A percentile compares a stretch with the other conserved stretches of the same genome.
These are phyloP conservation scores for Oreonectes daqikongensis DNA, from an alignment of 2,797 vertebrate genomes.

Conservation along the genomic window DNA sequence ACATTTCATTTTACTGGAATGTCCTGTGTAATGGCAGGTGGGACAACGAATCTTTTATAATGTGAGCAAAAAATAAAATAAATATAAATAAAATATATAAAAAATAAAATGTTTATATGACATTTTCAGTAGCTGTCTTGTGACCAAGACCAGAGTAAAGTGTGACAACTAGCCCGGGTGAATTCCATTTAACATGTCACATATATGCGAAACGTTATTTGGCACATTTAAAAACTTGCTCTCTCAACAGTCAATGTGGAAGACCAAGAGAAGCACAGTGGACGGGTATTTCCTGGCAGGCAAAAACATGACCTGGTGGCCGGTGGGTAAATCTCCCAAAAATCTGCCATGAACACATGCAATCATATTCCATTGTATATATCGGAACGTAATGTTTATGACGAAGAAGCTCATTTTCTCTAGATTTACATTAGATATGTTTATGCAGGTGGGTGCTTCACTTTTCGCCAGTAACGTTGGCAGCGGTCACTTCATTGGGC, in stretches of 20 bases:
- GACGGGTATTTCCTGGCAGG: slow-evolving; percentile 96
- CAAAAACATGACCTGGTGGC: slow-evolving; percentile 96
- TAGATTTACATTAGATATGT: background rate
- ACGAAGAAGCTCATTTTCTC: background rate
- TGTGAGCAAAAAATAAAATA: background rate
- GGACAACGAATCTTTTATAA: no score
- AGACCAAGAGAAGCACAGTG: slow-evolving; percentile 91
- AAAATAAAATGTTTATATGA: background rate
- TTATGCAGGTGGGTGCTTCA: slow-evolving; percentile 88
- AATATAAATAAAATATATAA: no score
- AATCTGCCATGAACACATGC: background rate
- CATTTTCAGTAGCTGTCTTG: background rate
- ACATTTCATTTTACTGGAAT: no score
- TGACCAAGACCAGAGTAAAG: no score
- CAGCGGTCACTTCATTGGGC: slow-evolving; percentile 94
- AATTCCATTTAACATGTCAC: no score
- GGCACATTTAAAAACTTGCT: slow-evolving; percentile 22
- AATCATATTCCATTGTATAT: background rate
- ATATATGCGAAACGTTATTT: slow-evolving; percentile 10
- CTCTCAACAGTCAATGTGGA: slow-evolving; percentile 89
- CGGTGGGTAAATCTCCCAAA: slow-evolving; percentile 76
- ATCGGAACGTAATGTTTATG: background rate
- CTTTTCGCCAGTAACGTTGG: slow-evolving; percentile 97
- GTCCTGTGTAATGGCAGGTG: no score
- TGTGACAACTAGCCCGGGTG: no score